Conservation (phyloP, 2,888 invertebrate genomes). For the Chouioia cunea region DNA sequence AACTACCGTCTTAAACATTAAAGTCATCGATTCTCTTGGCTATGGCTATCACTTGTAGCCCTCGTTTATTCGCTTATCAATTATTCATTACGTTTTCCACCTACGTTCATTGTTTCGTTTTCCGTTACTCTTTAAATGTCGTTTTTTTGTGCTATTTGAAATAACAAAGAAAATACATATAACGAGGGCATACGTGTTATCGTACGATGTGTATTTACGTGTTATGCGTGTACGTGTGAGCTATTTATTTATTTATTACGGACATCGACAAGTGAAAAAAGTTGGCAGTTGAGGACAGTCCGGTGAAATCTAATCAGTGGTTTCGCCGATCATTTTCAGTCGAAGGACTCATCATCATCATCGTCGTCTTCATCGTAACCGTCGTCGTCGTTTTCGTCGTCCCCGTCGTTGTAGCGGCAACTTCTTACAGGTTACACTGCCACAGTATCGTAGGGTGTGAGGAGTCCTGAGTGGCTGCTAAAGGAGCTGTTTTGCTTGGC, state of each 20-base stretch:
- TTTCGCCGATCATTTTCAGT: constrained; percentile 29
- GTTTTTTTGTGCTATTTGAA: constrained; percentile 17
- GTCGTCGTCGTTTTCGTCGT: no score
- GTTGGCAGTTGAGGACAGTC: constrained; percentile 47
- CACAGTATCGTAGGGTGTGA: constrained; percentile 99
- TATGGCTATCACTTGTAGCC: not conserved
- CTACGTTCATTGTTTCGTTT: not conserved
- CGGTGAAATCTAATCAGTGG: constrained; percentile 36
- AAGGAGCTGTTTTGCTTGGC: constrained; percentile 74
- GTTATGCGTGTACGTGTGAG: not conserved
- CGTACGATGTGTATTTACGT: not conserved
- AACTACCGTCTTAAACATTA: not conserved
- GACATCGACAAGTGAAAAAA: constrained; percentile 47
- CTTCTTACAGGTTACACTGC: constrained; percentile 93
- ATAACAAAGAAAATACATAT: constrained; percentile 13
- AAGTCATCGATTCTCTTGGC: constrained; percentile 14
- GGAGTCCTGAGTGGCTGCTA: constrained; percentile 76
- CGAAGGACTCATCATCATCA: not conserved
- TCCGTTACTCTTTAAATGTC: not conserved
- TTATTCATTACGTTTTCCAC: no score
- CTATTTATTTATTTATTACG: not conserved
- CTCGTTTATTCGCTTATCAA: not conserved
- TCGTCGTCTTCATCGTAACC: no score
- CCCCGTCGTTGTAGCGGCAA: constrained; percentile 41
- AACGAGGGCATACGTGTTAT: no score